phyloP scores from a whole-genome alignment of 2,113 vertebrate species.

The Ariopsis seemanni region DNA sequence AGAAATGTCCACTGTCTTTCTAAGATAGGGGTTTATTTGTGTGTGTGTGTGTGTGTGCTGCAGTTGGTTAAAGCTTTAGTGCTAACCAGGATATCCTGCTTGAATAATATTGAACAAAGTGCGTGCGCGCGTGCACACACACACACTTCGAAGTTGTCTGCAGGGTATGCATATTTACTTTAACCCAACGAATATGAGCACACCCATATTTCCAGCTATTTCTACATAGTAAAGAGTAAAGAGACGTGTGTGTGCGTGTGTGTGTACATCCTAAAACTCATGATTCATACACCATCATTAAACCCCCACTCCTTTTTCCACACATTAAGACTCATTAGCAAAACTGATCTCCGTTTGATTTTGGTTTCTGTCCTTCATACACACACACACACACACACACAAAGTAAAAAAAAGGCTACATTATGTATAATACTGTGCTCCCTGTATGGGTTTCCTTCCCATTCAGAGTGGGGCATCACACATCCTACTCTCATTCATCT shows the following conservation, averaged over 20 bases:
- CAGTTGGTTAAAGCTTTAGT: not conserved
- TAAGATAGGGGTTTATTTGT: not conserved
- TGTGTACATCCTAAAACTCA: not conserved
- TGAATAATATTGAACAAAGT: not conserved
- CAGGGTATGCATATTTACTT: constrained; percentile 11
- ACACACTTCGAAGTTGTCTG: constrained; percentile 1
- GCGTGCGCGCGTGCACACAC: constrained; percentile 17
- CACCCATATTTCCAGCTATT: constrained; percentile 13
- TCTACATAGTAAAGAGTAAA: not conserved
- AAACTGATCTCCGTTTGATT: not conserved
- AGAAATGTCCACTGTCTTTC: not conserved
- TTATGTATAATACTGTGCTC: too few species aligned
- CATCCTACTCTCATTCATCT: too few species aligned
- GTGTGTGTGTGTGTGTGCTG: constrained; percentile 6
- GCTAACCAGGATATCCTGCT: constrained; percentile 53
- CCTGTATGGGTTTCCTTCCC: too few species aligned
- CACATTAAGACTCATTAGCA: not conserved
- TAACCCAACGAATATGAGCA: not conserved
- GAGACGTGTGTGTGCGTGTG: constrained; percentile 1
- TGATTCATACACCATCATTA: constrained; percentile 15
- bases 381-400: not conserved
- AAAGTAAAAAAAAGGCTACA: not conserved
- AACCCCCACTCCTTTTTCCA: constrained; percentile 1
- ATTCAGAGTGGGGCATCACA: too few species aligned
- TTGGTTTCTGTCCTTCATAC: not conserved